These are phyloP conservation scores for Nannoperca obscura DNA, from an alignment of 2,797 vertebrate genomes.

Conservation along the genomic window DNA sequence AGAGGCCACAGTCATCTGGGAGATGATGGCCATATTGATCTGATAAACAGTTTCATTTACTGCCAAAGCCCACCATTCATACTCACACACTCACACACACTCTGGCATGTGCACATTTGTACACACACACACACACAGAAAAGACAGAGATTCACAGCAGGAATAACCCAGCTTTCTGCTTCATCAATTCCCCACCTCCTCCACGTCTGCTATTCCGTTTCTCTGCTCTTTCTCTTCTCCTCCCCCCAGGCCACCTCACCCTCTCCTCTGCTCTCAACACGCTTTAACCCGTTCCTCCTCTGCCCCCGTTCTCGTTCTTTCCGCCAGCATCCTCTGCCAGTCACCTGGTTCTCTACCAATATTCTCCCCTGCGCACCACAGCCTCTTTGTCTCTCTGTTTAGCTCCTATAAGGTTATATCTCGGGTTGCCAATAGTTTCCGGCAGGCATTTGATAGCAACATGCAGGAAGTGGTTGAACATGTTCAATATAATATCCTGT, in stretches of 20 bases:
- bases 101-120: constrained; percentile 1
- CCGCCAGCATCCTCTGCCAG: constrained; percentile 49
- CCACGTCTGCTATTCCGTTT: constrained; percentile 78
- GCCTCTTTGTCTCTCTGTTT: constrained; percentile 54
- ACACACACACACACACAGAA: constrained; percentile 45
- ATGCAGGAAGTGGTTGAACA: constrained; percentile 15
- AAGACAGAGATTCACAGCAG: constrained; percentile 79
- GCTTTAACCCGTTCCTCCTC: constrained; percentile 77
- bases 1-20: constrained; percentile 90
- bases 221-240: constrained; percentile 74
- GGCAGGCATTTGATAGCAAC: constrained; percentile 15
- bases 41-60: constrained; percentile 90
- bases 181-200: constrained; percentile 84
- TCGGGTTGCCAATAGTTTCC: constrained; percentile 29
- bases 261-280: constrained; percentile 70
- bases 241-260: constrained; percentile 79
- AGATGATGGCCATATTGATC: constrained; percentile 92
- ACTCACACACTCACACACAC: constrained; percentile 42
- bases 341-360: constrained; percentile 54
- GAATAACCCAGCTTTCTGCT: constrained; percentile 85
- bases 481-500: neutral
- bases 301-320: constrained; percentile 52
- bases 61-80: constrained; percentile 83
- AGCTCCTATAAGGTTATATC: constrained; percentile 34
- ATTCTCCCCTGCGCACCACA: constrained; percentile 23